Percentiles rank a stretch among this genome's conserved stretches.
These are phyloP conservation scores for Alitta virens DNA, from an alignment of 2,888 invertebrate genomes.

Conservation along the genomic window DNA sequence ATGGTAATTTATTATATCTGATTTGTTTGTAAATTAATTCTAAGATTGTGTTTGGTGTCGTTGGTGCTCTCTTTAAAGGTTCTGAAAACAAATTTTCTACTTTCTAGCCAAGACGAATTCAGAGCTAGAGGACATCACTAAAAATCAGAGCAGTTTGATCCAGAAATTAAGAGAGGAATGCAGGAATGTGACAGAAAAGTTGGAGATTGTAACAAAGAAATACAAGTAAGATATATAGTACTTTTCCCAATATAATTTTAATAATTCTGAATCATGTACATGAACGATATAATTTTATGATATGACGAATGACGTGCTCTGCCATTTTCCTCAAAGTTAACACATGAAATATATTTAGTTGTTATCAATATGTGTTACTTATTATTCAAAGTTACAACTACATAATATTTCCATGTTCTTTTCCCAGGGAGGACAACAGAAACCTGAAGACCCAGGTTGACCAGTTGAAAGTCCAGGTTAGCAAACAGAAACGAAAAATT, in stretches of 20 bases:
- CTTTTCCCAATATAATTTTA: too few relatives aligned
- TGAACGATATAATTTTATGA: too few relatives aligned
- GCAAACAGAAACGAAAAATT: constrained; percentile 34
- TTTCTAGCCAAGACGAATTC: constrained; percentile 34
- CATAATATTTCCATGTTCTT: not conserved
- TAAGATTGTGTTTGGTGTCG: too few relatives aligned
- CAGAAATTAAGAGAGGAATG: constrained; percentile 48
- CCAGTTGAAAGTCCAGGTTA: constrained; percentile 36
- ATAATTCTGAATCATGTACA: too few relatives aligned
- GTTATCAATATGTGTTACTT: too few relatives aligned
- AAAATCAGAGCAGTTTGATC: constrained; percentile 46
- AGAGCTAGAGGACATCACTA: constrained; percentile 50
- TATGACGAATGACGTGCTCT: too few relatives aligned
- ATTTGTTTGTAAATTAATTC: too few relatives aligned
- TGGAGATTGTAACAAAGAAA: constrained; percentile 44
- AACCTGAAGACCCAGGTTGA: constrained; percentile 35
- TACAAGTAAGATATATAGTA: constrained; percentile 43
- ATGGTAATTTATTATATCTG: constrained; percentile 34
- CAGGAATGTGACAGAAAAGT: constrained; percentile 39
- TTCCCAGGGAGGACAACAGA: constrained; percentile 28
- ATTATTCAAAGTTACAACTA: too few relatives aligned
- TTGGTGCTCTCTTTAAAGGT: too few relatives aligned
- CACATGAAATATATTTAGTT: too few relatives aligned
- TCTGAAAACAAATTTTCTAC: too few relatives aligned
- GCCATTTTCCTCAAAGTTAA: too few relatives aligned